Evolutionary conservation across 1,140 invertebrate species (phyloP), one percentile per base, ranked within the genome.

Genomic region (Danaus plexippus): DNA sequence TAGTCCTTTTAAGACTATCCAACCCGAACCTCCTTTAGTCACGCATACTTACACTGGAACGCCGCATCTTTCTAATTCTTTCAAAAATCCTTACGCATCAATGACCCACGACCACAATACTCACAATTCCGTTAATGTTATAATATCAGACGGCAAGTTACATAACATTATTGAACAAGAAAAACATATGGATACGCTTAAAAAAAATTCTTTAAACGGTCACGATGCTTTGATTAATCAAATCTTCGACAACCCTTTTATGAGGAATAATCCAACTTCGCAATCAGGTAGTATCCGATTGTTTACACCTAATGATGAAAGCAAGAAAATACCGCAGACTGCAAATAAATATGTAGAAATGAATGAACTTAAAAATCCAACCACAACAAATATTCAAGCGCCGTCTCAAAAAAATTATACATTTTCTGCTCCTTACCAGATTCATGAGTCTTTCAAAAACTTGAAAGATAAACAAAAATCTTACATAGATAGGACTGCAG

Each of bases 181-280:
- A n/a, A 51, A 47, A 32, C 22, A 47, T 42, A 54, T 32, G 22
- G 22, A 32, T 42, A 50, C 42, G 13, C 18, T 42, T 50, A 13
- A 12, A 11, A 54, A 54, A 64, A 67, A 57, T 47, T 54, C 59
- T 42, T 61, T 65, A 52, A 62, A 46, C 18, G 22, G 49, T 47
- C 63, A 66, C 52, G 60, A 71, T 11, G 52, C 50, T 48, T 57
- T 67, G 48, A 41, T 64, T 10, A 68, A 74, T 47, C 61, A 74
- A 59, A 71, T 65, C 12, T 59, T 71, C 32, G 68, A 72, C 1
- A 55, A 50, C 32, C 54, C 53, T 43, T 47, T 47, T 4, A 46
- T 73, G 8, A 73, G 63, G 43, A 81, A 75, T 60, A 51, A 71
- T 11, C 71, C 76, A 10, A 50, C 72, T 11, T 71, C 73, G n/a